Evolutionary conservation across 2,113 vertebrate species (phyloP), one percentile per base, ranked within the genome.

Genomic region (Alligator mississippiensis): DNA sequence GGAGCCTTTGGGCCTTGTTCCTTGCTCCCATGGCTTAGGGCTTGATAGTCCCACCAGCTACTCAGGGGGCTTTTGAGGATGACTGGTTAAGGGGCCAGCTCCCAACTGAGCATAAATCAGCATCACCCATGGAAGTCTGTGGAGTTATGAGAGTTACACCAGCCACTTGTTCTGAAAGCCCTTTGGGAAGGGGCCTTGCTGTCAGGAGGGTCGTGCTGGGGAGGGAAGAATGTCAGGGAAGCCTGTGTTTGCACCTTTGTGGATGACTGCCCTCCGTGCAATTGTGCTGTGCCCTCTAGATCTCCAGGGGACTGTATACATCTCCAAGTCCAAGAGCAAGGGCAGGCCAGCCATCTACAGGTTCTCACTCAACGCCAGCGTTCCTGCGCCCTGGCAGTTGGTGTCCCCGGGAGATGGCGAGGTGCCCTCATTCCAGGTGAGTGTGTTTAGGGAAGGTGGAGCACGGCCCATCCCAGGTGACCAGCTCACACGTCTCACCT

Each of bases 401-500:
- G 98, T 98, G 95, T 96, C 98, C 66, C 79, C 98, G 0, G 98
- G 97, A 81, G 98, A 98, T 0, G 98, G 98, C 89, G 98, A 99
- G 74, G 98, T 99, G 93, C 98, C 99, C 28, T 98, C 98, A 21
- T 99, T 99, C 96, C 99, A 99, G 99, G 99, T 99, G 84, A 98
- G 98, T 93, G 72, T 61, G 34, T 5, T 80, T 85, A 38, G 94
- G 59, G 76, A 89, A 80, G 79, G 1, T 90, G 90, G 92, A 90
- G 91, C 84, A 81, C 92, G 87, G 82, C 92, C 27, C 76, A 63
- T 77, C 88, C 61, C 90, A 96, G 94, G 95, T 96, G 96, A 96
- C 27, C 27, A 17, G 94, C 95, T 93, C 28, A 25, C 82, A 21
- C 79, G 54, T 78, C 59, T 89, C 18, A 18, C 22, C 90, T 88